phyloP scores from a whole-genome alignment of 2,888 invertebrate species.

The Monopis laevigella region DNA sequence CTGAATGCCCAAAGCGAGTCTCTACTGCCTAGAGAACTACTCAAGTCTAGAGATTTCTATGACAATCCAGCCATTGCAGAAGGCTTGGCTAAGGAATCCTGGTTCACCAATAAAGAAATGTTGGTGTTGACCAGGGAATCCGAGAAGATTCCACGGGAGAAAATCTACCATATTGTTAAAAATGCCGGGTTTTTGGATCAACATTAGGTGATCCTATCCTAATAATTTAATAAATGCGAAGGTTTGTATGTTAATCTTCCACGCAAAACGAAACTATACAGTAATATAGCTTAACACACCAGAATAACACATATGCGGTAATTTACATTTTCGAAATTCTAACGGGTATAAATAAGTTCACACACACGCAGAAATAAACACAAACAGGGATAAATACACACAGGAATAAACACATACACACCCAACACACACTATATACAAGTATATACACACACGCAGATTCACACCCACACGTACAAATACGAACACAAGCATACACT shows the following conservation, averaged over 20 bases:
- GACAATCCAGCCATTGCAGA: slow-evolving; percentile 79
- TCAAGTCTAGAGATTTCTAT: slow-evolving; percentile 75
- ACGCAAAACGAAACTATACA: neutral
- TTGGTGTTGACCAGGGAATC: slow-evolving; percentile 81
- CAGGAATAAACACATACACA: too few relatives aligned
- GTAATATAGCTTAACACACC: too few relatives aligned
- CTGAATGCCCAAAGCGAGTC: slow-evolving; percentile 77
- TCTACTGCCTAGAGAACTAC: slow-evolving; percentile 73
- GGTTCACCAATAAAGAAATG: slow-evolving; percentile 81
- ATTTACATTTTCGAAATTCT: too few relatives aligned
- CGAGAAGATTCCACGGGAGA: slow-evolving; percentile 80
- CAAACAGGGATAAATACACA: too few relatives aligned
- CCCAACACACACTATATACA: too few relatives aligned
- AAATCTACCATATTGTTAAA: slow-evolving; percentile 78
- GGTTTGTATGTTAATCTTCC: neutral
- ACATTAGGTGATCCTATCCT: too few relatives aligned
- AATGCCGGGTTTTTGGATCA: slow-evolving; percentile 72
- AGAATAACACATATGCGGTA: too few relatives aligned
- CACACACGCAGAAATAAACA: too few relatives aligned
- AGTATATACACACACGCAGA: too few relatives aligned
- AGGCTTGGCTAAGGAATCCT: slow-evolving; percentile 79
- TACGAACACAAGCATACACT: too few relatives aligned
- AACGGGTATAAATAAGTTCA: too few relatives aligned
- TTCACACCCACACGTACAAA: too few relatives aligned
- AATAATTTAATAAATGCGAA: neutral